Percentiles rank a stretch among this genome's conserved stretches.
These are phyloP conservation scores for Spicauda simplicius DNA, from an alignment of 2,888 invertebrate genomes.

Conservation along the genomic window DNA sequence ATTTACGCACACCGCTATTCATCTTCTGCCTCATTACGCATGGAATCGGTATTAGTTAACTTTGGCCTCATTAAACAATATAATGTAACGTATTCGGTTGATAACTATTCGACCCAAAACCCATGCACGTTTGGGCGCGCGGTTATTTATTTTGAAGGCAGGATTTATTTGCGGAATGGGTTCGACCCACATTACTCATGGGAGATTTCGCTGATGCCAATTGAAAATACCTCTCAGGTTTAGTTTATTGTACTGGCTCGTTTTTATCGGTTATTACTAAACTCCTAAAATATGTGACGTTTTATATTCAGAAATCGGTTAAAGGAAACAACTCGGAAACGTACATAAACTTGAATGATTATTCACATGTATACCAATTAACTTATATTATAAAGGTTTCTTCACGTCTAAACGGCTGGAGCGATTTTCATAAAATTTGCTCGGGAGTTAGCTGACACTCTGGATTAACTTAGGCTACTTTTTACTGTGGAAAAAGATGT, in stretches of 20 bases:
- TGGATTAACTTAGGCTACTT: no score
- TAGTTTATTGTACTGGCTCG: constrained; percentile 42
- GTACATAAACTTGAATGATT: no score
- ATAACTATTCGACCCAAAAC: constrained; percentile 42
- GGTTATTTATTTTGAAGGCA: constrained; percentile 76
- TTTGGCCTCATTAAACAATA: constrained; percentile 41
- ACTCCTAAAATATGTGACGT: background rate
- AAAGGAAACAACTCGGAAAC: no score
- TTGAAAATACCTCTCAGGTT: constrained; percentile 51
- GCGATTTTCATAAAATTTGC: no score
- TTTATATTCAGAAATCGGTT: background rate
- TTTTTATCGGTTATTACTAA: constrained; percentile 46
- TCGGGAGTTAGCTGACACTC: no score
- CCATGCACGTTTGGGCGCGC: constrained; percentile 44
- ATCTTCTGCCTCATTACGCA: constrained; percentile 40
- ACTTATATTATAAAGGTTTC: no score
- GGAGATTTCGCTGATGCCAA: constrained; percentile 75
- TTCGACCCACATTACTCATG: constrained; percentile 78
- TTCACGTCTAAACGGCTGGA: no score
- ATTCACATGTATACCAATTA: no score
- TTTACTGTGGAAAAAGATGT: no score
- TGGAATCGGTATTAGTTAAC: constrained; percentile 40
- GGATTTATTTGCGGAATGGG: constrained; percentile 79
- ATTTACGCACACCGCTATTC: constrained; percentile 29
- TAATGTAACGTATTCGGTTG: constrained; percentile 46